Base-by-base conservation (phyloP, 2,888 invertebrate genomes). In the Aphidoletes aphidimyza region DNA sequence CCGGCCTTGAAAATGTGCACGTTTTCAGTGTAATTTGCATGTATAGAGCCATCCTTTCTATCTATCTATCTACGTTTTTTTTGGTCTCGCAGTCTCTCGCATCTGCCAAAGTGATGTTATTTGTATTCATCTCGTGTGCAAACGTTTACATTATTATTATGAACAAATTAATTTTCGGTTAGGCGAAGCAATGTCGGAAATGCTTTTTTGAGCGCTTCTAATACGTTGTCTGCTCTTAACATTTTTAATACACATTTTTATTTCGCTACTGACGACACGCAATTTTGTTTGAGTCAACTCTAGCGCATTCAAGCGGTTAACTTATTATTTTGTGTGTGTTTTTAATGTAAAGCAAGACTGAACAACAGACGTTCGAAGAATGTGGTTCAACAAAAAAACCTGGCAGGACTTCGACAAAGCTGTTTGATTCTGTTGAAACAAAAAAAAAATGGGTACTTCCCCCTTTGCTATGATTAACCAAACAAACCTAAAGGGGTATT, bases 101-200 rank as follows among this genome's bases (percentile, higher is more conserved):
- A 47, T 22, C 26, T 54, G 54, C 26, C 26, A 11, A 17, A 69
- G 30, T 14, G 30, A 69, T 69, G 69, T 69, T 69, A 30, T 69
- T 69, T 69, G 69, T 69, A 69, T 69, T 69, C 69, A 69, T 69
- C 26, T 14, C 11, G 69, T 69, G 69, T 69, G 69, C 69, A 69
- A 69, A 30, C 69, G n/a, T 69, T 69, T 34, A 69, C 69, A 34
- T 69, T 69, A 69, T 69, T 69, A 69, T 69, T 34, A 69, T 69
- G 69, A 69, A 69, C 69, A 69, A 69, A 69, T 69, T 69, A 69
- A 69, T 69, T 69, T 69, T 30, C 30, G 69, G 26, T 69, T 30
- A 2, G 14, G 14, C 14, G 30, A 69, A 30, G 69, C 34, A 30
- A 34, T 30, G 69, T 69, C n/a, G 69, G 30, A 69, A 14, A 14